phyloP scores from a whole-genome alignment of 2,797 vertebrate genomes.

The Lates japonicus region DNA sequence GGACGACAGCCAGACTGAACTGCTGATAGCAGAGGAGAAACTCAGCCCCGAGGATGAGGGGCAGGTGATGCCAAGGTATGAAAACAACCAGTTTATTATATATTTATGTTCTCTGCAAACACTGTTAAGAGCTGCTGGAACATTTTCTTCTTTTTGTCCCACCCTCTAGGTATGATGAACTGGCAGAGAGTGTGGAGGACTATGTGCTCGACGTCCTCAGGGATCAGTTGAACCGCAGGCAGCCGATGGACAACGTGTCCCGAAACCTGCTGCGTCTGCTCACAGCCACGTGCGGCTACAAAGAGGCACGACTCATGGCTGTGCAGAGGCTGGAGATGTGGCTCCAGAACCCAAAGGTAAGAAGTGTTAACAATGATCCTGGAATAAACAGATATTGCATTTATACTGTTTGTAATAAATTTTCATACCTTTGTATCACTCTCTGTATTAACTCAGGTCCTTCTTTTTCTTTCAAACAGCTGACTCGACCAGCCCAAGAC shows the following conservation, averaged over 20 bases:
- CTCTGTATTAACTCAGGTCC: background rate
- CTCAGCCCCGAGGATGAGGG: constrained; percentile 97
- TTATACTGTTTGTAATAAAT: background rate
- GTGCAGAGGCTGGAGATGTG: constrained; percentile 99
- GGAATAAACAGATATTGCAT: background rate
- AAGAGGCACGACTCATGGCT: constrained; percentile 94
- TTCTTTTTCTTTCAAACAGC: constrained; percentile 76
- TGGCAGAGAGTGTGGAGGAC: constrained; percentile 97
- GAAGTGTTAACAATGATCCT: background rate
- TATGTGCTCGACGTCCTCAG: constrained; percentile 95
- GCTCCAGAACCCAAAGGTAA: constrained; percentile 98
- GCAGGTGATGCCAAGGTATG: constrained; percentile 95
- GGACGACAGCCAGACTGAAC: constrained; percentile 95
- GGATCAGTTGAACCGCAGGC: constrained; percentile 96
- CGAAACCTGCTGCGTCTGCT: constrained; percentile 96
- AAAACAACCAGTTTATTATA: background rate
- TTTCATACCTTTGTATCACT: background rate
- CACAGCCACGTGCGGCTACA: constrained; percentile 95
- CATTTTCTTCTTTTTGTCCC: background rate
- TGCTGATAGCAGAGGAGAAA: constrained; percentile 98
- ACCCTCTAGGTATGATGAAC: constrained; percentile 92
- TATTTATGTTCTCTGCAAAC: background rate
- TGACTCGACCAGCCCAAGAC: constrained; percentile 97
- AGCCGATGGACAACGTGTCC: constrained; percentile 98
- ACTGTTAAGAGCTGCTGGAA: background rate